phyloP scores from a whole-genome alignment of 2,888 invertebrate species.

The Mythimna ferrago region DNA sequence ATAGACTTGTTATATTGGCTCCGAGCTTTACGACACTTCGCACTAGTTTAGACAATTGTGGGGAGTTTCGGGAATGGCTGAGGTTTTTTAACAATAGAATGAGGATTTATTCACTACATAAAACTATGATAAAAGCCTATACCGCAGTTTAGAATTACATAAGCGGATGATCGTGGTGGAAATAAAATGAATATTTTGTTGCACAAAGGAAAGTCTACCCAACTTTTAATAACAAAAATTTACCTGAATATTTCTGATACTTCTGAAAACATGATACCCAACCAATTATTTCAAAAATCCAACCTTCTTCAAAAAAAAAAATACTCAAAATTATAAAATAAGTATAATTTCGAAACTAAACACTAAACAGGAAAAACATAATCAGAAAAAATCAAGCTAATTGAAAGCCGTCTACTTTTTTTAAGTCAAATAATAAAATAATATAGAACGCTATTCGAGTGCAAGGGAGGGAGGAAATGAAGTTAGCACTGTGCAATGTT shows the following conservation, averaged over 20 bases:
- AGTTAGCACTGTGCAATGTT: slow-evolving; percentile 54
- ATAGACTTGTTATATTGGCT: slow-evolving; percentile 41
- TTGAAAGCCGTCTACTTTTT: too few species aligned
- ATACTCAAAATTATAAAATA: too few species aligned
- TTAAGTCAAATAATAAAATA: slow-evolving; percentile 10
- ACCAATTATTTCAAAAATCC: not conserved
- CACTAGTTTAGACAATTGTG: slow-evolving; percentile 16
- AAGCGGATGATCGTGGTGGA: not conserved
- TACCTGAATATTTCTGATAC: slow-evolving; percentile 2
- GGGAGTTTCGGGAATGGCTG: not conserved
- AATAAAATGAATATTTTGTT: not conserved
- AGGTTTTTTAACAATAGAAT: not conserved
- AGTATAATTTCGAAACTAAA: too few species aligned
- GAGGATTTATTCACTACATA: not conserved
- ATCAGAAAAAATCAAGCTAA: too few species aligned
- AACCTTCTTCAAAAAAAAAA: too few species aligned
- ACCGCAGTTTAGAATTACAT: not conserved
- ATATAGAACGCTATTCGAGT: slow-evolving; percentile 30
- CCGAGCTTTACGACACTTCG: slow-evolving; percentile 33
- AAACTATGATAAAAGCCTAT: not conserved
- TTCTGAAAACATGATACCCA: not conserved
- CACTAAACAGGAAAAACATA: too few species aligned
- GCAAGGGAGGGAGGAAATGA: slow-evolving; percentile 43
- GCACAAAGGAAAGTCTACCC: not conserved
- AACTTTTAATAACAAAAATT: slow-evolving; percentile 8